phyloP scores from a whole-genome alignment of 2,888 invertebrate species.

The Microctonus hyperodae region DNA sequence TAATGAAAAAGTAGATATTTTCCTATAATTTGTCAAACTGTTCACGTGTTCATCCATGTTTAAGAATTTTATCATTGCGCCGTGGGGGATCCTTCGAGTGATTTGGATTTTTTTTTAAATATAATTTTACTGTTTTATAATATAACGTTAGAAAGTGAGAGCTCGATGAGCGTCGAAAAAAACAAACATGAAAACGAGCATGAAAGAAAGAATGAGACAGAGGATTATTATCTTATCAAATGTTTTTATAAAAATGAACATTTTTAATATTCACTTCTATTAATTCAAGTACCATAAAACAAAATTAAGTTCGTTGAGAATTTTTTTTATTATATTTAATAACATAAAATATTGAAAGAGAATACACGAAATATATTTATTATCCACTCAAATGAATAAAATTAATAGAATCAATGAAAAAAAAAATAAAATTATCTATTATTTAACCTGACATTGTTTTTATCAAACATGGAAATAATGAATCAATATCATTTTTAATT shows the following conservation, averaged over 20 bases:
- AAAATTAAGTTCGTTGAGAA: not conserved
- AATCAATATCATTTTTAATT: not conserved
- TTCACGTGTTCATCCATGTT: not conserved
- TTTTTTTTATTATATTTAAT: not conserved
- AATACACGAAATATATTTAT: no score
- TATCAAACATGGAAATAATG: not conserved
- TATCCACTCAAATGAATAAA: no score
- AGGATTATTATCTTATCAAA: not conserved
- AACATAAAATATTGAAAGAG: no score
- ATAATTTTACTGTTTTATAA: not conserved
- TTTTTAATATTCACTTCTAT: not conserved
- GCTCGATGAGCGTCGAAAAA: not conserved
- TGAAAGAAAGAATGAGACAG: not conserved
- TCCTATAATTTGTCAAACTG: not conserved
- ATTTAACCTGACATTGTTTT: no score
- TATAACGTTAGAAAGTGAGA: not conserved
- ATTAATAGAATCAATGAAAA: no score
- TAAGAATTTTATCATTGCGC: not conserved
- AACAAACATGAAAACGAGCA: not conserved
- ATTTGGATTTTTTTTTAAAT: not conserved
- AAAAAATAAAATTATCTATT: no score
- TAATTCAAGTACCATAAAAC: not conserved
- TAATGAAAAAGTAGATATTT: not conserved
- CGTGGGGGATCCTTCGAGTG: not conserved
- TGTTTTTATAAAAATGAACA: not conserved